Evolutionary conservation across 1,140 invertebrate species (phyloP).

Genomic region (Spodoptera litura): DNA sequence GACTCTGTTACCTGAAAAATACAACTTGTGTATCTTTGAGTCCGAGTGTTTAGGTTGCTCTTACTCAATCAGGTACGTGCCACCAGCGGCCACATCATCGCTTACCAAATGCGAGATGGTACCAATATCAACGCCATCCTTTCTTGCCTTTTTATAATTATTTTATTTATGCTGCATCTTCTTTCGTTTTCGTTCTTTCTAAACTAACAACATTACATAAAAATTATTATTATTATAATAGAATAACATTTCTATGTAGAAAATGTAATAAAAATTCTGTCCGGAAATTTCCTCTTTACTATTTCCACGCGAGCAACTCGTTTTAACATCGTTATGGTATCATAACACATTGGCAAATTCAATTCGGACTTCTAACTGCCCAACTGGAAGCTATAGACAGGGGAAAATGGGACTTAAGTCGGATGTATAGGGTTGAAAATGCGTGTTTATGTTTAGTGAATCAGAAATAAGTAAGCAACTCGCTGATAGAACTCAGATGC

Average conservation of each 20-base stretch:
- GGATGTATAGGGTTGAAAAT: slow-evolving; percentile 44
- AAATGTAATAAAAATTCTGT: not conserved
- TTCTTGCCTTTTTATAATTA: too few relatives aligned
- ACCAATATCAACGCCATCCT: too few relatives aligned
- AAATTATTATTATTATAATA: not conserved
- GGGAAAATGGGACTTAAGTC: slow-evolving; percentile 47
- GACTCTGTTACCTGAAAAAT: too few relatives aligned
- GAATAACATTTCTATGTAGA: not conserved
- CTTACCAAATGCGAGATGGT: too few relatives aligned
- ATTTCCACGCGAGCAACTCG: slow-evolving; percentile 63
- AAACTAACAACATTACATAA: too few relatives aligned
- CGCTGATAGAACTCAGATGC: slow-evolving; percentile 65
- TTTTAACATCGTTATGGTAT: slow-evolving; percentile 62
- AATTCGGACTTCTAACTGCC: slow-evolving; percentile 57
- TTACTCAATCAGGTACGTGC: too few relatives aligned
- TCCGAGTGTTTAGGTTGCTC: too few relatives aligned
- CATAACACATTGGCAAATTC: slow-evolving; percentile 64
- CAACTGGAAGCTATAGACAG: not conserved
- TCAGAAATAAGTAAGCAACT: slow-evolving; percentile 65
- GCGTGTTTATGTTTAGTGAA: slow-evolving; percentile 41
- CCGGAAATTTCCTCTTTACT: slow-evolving; percentile 18
- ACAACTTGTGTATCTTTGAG: too few relatives aligned
- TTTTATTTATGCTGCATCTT: too few relatives aligned
- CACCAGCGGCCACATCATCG: too few relatives aligned
- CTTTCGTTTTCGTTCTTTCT: too few relatives aligned